Evolutionary conservation across 1,140 invertebrate species (phyloP).

Genomic region (Lepidurus apus): DNA sequence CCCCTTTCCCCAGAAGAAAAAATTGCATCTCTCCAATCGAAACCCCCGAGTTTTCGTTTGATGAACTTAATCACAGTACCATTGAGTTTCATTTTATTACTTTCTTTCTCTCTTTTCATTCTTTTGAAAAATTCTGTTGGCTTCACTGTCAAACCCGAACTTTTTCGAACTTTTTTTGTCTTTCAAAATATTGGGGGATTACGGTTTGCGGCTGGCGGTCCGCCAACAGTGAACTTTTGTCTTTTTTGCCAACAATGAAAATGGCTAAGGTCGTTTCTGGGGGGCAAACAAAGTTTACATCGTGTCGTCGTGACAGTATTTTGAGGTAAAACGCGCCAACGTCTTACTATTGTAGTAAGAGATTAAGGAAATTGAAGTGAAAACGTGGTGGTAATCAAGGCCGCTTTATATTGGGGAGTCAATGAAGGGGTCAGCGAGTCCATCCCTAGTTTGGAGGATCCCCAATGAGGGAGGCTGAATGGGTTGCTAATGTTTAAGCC

Average conservation of each 20-base stretch:
- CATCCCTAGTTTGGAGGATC: no score
- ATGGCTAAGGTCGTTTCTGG: background rate
- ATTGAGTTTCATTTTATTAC: background rate
- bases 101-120: background rate
- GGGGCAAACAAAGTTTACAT: background rate
- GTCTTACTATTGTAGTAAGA: no score
- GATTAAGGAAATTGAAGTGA: no score
- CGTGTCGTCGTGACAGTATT: no score
- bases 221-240: background rate
- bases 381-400: no score
- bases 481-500: background rate
- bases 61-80: background rate
- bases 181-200: no score
- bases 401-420: background rate
- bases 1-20: background rate
- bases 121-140: conserved; percentile 2
- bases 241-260: background rate
- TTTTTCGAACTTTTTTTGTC: background rate
- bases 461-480: background rate
- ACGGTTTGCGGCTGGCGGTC: no score
- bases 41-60: background rate
- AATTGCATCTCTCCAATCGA: background rate
- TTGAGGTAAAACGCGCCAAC: no score
- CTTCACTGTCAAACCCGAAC: conserved; percentile 1
- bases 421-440: background rate